Base-by-base conservation (phyloP, 2,113 vertebrate species). In the Ciconia maguari region DNA sequence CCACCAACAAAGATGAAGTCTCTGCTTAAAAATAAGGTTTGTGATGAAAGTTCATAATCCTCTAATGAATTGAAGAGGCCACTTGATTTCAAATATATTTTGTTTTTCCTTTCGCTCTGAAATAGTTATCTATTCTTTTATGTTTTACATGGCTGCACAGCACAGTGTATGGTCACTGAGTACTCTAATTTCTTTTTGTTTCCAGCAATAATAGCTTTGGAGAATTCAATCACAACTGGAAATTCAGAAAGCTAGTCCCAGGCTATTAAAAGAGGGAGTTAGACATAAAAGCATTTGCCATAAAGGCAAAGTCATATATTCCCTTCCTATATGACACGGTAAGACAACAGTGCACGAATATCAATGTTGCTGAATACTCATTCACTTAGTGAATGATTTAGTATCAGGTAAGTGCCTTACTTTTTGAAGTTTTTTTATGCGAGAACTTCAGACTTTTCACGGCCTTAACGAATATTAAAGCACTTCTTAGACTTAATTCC, bases 171-270 rank as follows among this genome's bases (percentile, higher is more conserved):
- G 19, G 61, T 93, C 95, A 55, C 62, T 38, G 93, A 77, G 66
- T 95, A 78, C 79, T 90, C 91, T 93, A 90, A 91, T 89, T 76
- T 70, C 78, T 88, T 93, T 61, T 96, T 96, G 65, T 96, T 96
- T 94, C 70, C 32, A 95, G 79, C 85, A 96, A 77, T 97, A 92
- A 94, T 90, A 96, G 57, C 81, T 97, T 93, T 93, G 48, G 83
- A 89, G 69, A 94, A 94, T 90, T 95, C 84, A 64, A 52, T 83
- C 89, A 58, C 75, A 79, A 71, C 60, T 77, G 52, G 61, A 97
- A 97, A 93, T 89, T 93, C 89, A 92, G 93, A 86, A 71, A 87
- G 62, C 36, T 94, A 93, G 75, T 97, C 58, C 58, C 95, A 95
- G 58, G 55, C 64, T 93, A 70, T 93, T 92, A 94, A 89, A 94